Conservation (phyloP, 2,113 vertebrate species). For the Colossoma macropomum region DNA sequence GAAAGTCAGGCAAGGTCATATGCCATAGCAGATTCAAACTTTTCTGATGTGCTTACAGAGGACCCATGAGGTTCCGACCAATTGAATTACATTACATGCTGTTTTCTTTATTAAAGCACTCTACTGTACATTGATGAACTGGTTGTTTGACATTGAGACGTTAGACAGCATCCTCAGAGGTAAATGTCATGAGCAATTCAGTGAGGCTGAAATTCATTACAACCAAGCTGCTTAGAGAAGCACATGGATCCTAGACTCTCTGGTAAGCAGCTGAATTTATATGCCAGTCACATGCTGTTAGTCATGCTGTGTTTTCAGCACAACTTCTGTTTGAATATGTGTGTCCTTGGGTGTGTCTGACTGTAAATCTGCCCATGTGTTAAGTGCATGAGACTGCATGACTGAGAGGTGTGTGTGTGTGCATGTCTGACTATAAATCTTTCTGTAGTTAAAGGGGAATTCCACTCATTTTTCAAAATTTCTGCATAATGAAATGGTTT, state of each 20-base stretch:
- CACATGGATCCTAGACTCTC: background rate
- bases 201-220: background rate
- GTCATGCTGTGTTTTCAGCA: slow-evolving; percentile 8
- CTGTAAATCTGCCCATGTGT: slow-evolving; percentile 1
- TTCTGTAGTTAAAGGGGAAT: background rate
- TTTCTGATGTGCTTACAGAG: slow-evolving; percentile 1
- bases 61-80: background rate
- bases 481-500: too few relatives aligned
- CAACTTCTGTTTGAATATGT: background rate
- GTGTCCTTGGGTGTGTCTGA: background rate
- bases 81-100: slow-evolving; percentile 29
- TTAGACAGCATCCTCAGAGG: background rate
- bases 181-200: background rate
- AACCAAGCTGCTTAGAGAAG: slow-evolving; percentile 4
- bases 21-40: background rate
- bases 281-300: slow-evolving; percentile 5
- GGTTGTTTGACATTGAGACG: slow-evolving; percentile 24
- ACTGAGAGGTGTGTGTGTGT: slow-evolving; percentile 17
- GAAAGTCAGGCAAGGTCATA: slow-evolving; percentile 47
- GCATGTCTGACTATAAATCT: slow-evolving; percentile 3
- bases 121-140: slow-evolving; percentile 1
- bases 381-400: slow-evolving; percentile 1
- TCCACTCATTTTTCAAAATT: too few relatives aligned
- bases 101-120: slow-evolving; percentile 13
- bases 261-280: slow-evolving; percentile 3